A percentile compares a stretch with the other conserved stretches of the same genome.
These are phyloP conservation scores for Aphaenogaster floridana DNA, from an alignment of 1,140 invertebrate genomes.

Conservation along the genomic window DNA sequence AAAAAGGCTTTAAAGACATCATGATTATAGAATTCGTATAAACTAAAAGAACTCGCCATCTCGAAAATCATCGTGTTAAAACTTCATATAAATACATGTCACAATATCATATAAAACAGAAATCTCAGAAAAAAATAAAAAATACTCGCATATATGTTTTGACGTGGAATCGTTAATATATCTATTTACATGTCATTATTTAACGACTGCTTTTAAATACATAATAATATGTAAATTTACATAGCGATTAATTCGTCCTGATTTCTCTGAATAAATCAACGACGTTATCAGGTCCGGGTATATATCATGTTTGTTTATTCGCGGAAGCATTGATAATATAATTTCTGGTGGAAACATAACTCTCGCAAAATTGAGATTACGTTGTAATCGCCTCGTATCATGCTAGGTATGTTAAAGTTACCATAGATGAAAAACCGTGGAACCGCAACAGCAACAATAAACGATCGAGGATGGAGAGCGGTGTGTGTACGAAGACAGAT, in stretches of 20 bases:
- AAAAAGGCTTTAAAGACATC: too few relatives aligned
- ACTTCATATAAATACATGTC: background rate
- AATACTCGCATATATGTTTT: background rate
- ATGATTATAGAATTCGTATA: too few relatives aligned
- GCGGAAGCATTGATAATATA: background rate
- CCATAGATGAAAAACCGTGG: background rate
- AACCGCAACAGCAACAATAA: conserved; percentile 9
- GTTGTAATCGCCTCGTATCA: background rate
- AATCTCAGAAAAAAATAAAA: background rate
- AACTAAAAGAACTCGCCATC: background rate
- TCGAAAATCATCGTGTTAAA: background rate
- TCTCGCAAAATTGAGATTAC: background rate
- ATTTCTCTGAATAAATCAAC: background rate
- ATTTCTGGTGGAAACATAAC: conserved; percentile 1
- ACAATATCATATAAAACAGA: background rate
- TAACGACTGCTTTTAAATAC: background rate
- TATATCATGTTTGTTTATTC: background rate
- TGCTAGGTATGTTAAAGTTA: background rate
- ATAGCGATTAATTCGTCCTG: background rate
- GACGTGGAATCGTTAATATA: too few relatives aligned
- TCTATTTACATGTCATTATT: background rate
- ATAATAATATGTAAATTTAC: background rate
- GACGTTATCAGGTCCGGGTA: background rate
- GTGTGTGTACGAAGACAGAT: background rate
- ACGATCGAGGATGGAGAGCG: background rate